These are phyloP conservation scores for Vultur gryphus DNA, from an alignment of 2,797 vertebrate genomes.

Conservation along the genomic window DNA sequence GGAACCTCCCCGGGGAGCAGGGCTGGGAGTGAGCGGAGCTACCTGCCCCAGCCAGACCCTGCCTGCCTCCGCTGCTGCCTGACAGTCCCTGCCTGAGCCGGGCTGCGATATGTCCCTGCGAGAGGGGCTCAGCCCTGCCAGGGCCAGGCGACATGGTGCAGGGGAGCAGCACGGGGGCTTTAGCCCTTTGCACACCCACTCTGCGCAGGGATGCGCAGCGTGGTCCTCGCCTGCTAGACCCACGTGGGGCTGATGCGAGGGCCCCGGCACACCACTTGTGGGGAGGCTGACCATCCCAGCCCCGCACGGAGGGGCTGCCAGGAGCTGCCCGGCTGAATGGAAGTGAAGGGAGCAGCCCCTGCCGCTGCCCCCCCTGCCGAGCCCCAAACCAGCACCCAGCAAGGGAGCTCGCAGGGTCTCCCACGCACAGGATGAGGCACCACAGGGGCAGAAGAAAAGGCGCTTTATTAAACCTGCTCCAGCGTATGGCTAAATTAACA, in stretches of 20 bases:
- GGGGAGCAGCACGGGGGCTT: neutral
- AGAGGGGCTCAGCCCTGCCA: neutral
- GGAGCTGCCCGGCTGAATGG: neutral
- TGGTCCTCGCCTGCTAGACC: neutral
- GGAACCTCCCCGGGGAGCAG: neutral
- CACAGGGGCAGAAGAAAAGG: neutral
- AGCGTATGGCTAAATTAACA: accelerated
- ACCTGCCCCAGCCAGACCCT: neutral
- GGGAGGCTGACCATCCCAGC: neutral
- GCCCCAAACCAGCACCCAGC: neutral
- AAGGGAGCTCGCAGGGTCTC: neutral
- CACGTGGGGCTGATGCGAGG: accelerated
- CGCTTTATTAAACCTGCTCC: neutral
- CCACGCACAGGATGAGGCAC: neutral
- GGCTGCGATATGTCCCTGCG: neutral
- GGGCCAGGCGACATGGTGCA: accelerated
- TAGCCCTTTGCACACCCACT: neutral
- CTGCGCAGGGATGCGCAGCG: accelerated
- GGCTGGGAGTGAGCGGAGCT: neutral
- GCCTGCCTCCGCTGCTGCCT: neutral
- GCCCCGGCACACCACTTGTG: no score
- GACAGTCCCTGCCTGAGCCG: neutral
- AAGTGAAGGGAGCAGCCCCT: neutral
- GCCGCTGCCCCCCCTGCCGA: accelerated
- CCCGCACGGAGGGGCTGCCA: neutral